Evolutionary conservation across 2,797 vertebrate genomes (phyloP).

Genomic region (Poecilia picta): DNA sequence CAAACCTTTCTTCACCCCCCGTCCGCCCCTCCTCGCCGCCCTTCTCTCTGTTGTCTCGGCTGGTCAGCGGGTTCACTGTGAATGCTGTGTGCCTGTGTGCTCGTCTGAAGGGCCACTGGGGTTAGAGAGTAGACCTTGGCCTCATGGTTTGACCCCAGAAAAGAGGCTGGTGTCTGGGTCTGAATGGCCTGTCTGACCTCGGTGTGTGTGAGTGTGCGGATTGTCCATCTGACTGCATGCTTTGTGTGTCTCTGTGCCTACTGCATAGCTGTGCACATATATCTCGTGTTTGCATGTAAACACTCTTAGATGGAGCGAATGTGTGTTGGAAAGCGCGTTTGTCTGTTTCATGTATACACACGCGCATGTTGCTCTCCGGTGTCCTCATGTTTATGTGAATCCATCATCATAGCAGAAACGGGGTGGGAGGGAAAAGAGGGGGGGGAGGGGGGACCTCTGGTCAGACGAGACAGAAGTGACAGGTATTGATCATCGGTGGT

Average conservation of each 20-base stretch:
- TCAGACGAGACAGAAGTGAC: constrained; percentile 80
- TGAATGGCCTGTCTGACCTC: constrained; percentile 76
- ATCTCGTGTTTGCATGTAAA: constrained; percentile 28
- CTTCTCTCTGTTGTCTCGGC: constrained; percentile 29
- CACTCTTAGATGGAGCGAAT: constrained; percentile 1
- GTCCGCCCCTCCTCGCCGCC: constrained; percentile 4
- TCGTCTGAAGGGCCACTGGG: constrained; percentile 51
- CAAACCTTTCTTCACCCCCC: constrained; percentile 14
- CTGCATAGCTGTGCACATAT: constrained; percentile 22
- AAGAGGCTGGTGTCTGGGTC: constrained; percentile 79
- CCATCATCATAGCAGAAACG: constrained; percentile 20
- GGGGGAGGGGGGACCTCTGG: constrained; percentile 30
- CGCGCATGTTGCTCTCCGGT: constrained; percentile 8
- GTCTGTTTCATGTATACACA: constrained; percentile 30
- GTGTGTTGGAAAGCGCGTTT: constrained; percentile 5
- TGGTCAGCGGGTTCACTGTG: constrained; percentile 59
- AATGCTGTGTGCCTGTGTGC: constrained; percentile 47
- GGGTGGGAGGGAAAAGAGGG: constrained; percentile 26
- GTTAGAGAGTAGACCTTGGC: constrained; percentile 79
- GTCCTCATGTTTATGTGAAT: constrained; percentile 23
- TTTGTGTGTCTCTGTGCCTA: constrained; percentile 28
- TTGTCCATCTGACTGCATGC: constrained; percentile 37
- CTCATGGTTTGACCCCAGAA: constrained; percentile 79
- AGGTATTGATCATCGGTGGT: constrained; percentile 81
- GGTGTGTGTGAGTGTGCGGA: constrained; percentile 25